Evolutionary conservation across 23 tunicate genomes (phyloP).

Genomic region (Trididemnum clinides): DNA sequence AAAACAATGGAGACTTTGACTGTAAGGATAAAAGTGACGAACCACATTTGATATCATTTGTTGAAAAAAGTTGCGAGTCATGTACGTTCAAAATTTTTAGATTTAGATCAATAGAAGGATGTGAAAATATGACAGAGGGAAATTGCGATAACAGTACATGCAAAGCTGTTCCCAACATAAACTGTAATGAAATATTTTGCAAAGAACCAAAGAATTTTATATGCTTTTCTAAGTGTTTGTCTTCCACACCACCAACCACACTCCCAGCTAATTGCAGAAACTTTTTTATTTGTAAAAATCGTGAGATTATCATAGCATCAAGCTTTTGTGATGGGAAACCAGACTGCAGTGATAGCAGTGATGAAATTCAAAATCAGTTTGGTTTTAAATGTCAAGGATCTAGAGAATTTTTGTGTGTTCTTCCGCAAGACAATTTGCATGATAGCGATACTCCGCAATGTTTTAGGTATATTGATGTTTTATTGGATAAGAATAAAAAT

Average conservation of each 20-base stretch:
- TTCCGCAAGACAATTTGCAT: background rate
- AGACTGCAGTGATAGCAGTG: conserved; percentile 9
- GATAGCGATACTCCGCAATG: background rate
- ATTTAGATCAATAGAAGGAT: background rate
- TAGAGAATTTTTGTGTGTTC: background rate
- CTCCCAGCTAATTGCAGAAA: background rate
- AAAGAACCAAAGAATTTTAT: background rate
- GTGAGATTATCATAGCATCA: background rate
- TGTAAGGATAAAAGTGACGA: background rate
- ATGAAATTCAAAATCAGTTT: background rate
- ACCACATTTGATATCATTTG: background rate
- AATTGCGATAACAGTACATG: background rate
- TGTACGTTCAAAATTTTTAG: background rate
- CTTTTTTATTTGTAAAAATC: background rate
- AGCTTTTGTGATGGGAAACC: conserved; percentile 1
- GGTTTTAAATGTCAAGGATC: conserved; percentile 1
- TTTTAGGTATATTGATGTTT: background rate
- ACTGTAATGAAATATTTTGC: too few relatives aligned
- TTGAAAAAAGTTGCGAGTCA: background rate
- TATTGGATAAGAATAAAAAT: background rate
- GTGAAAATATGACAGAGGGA: background rate
- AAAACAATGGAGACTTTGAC: background rate
- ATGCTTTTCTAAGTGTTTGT: background rate
- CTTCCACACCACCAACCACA: background rate
- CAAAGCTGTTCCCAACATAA: background rate